Conservation (phyloP, 2,113 vertebrate species). For the Hypomesus transpacificus region DNA sequence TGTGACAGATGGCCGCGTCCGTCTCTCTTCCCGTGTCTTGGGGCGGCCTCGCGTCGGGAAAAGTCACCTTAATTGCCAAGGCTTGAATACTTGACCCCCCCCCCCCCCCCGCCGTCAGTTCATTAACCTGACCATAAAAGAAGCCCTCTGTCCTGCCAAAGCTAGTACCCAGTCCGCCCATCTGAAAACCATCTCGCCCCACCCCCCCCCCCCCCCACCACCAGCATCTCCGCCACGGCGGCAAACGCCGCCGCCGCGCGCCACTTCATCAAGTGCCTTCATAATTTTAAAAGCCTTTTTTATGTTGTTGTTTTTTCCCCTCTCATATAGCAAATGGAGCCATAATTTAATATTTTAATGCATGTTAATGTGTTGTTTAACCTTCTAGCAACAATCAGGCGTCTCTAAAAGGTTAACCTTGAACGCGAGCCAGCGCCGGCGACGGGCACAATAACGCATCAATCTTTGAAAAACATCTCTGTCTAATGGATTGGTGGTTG, state of each 20-base stretch:
- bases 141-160: constrained; percentile 41
- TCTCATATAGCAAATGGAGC: constrained; percentile 76
- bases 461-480: constrained; percentile 81
- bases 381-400: constrained; percentile 76
- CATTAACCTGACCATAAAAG: constrained; percentile 53
- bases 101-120: constrained; percentile 50
- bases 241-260: constrained; percentile 31
- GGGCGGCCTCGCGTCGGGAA: constrained; percentile 20
- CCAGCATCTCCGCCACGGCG: constrained; percentile 2
- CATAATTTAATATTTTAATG: constrained; percentile 81
- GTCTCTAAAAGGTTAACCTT: constrained; percentile 87
- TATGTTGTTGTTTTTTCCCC: constrained; percentile 75
- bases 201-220: constrained; percentile 1
- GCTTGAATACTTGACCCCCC: constrained; percentile 41
- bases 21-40: too few species aligned
- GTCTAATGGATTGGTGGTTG: constrained; percentile 90
- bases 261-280: constrained; percentile 71
- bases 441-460: constrained; percentile 84
- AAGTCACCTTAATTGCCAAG: constrained; percentile 55
- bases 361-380: constrained; percentile 82
- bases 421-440: constrained; percentile 79
- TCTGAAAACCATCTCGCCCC: constrained; percentile 48
- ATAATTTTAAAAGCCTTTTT: constrained; percentile 81
- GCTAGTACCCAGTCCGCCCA: constrained; percentile 42
- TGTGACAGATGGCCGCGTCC: too few species aligned